phyloP scores from a whole-genome alignment of 2,797 vertebrate genomes.

The Chrysocyon brachyurus region DNA sequence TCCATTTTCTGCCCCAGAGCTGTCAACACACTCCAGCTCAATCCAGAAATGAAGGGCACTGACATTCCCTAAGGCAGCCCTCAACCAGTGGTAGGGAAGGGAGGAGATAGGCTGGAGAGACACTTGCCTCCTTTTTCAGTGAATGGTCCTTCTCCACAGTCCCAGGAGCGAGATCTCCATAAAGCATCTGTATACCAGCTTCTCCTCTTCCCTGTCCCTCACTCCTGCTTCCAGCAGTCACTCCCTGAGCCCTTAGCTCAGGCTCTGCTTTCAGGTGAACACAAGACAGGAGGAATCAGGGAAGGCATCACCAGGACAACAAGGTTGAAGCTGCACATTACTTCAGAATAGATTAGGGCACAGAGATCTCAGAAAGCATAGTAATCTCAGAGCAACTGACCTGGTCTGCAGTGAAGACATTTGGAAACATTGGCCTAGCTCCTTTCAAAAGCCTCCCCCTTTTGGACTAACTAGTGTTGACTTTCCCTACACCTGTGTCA shows the following conservation, averaged over 20 bases:
- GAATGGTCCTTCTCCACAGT: neutral
- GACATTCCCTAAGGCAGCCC: too few species aligned
- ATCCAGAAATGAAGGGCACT: neutral
- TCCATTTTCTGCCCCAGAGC: neutral
- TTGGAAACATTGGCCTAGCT: neutral
- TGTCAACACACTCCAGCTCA: neutral
- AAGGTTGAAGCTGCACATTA: neutral
- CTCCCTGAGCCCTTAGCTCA: neutral
- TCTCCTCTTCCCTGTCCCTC: neutral
- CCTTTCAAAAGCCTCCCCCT: neutral
- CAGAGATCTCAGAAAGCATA: neutral
- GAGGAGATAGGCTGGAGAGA: neutral
- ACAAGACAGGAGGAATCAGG: neutral
- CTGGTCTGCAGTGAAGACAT: neutral
- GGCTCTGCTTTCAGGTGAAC: neutral
- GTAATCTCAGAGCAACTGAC: neutral
- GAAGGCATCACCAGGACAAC: neutral
- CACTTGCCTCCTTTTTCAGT: neutral
- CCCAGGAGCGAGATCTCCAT: neutral
- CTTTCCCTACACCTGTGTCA: neutral
- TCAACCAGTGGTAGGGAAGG: neutral
- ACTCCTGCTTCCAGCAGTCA: neutral
- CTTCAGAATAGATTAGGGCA: neutral
- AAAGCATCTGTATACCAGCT: rapidly evolving
- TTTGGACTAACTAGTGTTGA: neutral